phyloP scores from a whole-genome alignment of 2,888 invertebrate species.

The Bellardia pandia region DNA sequence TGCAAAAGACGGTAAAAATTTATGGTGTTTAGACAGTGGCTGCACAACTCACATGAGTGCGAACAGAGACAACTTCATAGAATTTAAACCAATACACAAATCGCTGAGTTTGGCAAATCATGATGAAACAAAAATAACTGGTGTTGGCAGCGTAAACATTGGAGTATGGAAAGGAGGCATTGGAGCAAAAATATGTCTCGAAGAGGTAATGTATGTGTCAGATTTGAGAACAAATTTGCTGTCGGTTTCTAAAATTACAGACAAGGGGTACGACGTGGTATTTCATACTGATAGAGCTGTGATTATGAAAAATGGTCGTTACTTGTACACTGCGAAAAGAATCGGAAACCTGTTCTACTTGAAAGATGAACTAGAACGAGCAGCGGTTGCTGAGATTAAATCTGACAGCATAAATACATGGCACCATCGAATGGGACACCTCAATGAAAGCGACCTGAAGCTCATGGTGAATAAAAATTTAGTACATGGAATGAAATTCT shows the following conservation, averaged over 20 bases:
- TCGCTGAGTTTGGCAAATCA: conserved; percentile 63
- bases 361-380: conserved; percentile 20
- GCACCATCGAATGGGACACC: conserved; percentile 62
- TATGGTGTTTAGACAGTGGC: conserved; percentile 57
- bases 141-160: conserved; percentile 55
- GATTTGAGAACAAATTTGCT: conserved; percentile 68
- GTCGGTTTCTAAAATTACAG: conserved; percentile 70
- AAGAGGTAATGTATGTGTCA: conserved; percentile 63
- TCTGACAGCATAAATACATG: conserved; percentile 33
- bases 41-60: conserved; percentile 55
- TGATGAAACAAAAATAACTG: conserved; percentile 60
- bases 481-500: no score
- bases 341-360: conserved; percentile 17
- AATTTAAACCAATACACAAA: conserved; percentile 49
- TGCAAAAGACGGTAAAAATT: conserved; percentile 4
- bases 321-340: no score
- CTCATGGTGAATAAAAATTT: no score
- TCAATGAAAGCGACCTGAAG: no score
- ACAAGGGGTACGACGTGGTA: conserved; percentile 5
- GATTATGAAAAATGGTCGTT: no score
- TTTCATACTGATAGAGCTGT: no score
- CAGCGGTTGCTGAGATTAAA: conserved; percentile 47
- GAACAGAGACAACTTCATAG: conserved; percentile 17
- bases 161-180: conserved; percentile 21
- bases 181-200: conserved; percentile 52